Evolutionary conservation across 1,140 invertebrate species (phyloP), one percentile per base, ranked within the genome.

Genomic region (Euwallacea similis): DNA sequence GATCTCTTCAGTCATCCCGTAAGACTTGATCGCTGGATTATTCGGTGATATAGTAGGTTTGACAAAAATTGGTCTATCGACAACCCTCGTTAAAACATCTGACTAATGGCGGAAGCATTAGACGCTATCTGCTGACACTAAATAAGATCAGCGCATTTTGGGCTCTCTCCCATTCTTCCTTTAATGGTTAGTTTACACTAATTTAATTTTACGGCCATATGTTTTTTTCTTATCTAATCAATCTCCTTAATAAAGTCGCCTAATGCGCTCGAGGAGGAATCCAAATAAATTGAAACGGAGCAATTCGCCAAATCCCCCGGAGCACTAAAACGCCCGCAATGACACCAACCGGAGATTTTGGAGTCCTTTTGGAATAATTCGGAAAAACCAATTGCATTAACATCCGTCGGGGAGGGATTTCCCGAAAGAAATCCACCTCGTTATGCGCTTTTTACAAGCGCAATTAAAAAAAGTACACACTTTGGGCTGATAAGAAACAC

Each of bases 321-420:
- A 60, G 56, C 66, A 68, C 55, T 68, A 68, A 68, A 68, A 56
- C 54, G 66, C 44, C 66, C 66, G 66, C 66, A 68, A 68, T 43
- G 66, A 68, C 66, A 68, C 66, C 66, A 33, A 46, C 13, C 55
- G 15, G 66, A 59, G 66, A 59, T 68, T 68, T 68, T 8, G 42
- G 55, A 68, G 42, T 60, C 56, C 33, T 68, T 68, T 60, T 11
- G 55, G 56, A 68, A 68, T 68, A 68, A 68, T 68, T 53, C 47
- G 66, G 66, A 68, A 68, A 68, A 68, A 68, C 66, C 66, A 68
- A 68, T 68, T 68, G 66, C 66, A 68, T 68, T 68, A 68, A 44
- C 55, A 60, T 60, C 33, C 55, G 42, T 15, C 7, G 58, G 21
- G 21, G 21, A 33, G 21, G 21, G 21, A 33, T 33, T 33, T 33